Base-by-base conservation (phyloP, 1,140 invertebrate genomes). In the Ptiloglossa arizonensis region DNA sequence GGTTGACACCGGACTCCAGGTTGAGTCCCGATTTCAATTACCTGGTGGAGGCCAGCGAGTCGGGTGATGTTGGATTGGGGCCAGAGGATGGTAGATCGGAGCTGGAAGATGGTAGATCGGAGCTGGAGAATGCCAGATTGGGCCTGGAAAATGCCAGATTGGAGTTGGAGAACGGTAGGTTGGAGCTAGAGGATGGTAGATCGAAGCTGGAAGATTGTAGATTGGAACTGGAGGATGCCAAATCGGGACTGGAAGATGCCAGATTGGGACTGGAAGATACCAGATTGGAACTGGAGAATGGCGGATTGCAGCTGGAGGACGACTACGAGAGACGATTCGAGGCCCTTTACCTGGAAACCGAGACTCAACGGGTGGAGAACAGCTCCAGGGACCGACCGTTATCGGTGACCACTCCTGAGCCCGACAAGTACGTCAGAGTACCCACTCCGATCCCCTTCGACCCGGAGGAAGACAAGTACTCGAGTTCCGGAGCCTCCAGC, bases 361-460 rank as follows among this genome's bases (percentile, higher is more conserved):
- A 85, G 6, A 80, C 59, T 3, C 41, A 69, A 6, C 63, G 56
- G 1, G 2, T 38, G n/a, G 70, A 74, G 2, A 52, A 38, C n/a
- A 80, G 56, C 17, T 83, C 59, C 24, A 44, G 64, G 15, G 64
- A 79, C 3, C 22, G 71, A n/a, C 77, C 62, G 1, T 15, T 76
- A 32, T 76, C 76, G 17, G 27, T 87, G 24, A 35, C 56, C 11
- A 35, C 81, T 0, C 70, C 70, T 0, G 72, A 81, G 67, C 50
- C 71, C 19, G 86, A 90, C 5, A 81, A 80, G 9, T 91, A 91
- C 41, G 87, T 91, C n/a, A 87, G 89, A 70, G 9, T 90, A 19
- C 89, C 91, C 0, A 90, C 90, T 0, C 89, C 91, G 6, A 89
- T 92, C 9, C 89, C 90, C 17, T 59, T 87, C 29, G 79, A 68